Conservation (phyloP, 2,797 vertebrate species). For the Megaceryle alcyon region DNA sequence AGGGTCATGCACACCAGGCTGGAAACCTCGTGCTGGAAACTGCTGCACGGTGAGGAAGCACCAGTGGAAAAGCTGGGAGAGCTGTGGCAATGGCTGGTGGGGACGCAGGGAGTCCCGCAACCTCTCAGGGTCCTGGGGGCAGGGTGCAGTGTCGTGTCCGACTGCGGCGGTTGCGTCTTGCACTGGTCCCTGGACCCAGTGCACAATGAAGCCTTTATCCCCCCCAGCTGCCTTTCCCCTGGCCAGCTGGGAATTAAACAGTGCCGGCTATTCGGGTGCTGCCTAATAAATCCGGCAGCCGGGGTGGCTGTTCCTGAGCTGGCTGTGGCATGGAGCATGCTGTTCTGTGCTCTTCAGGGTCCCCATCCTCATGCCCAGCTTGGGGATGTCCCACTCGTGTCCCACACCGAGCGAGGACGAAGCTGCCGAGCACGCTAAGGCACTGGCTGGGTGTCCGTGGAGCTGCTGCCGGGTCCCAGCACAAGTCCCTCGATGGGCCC, state of each 20-base stretch:
- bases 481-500: neutral
- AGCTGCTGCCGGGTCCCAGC: neutral
- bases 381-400: rapidly evolving
- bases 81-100: neutral
- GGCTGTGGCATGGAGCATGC: rapidly evolving
- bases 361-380: neutral
- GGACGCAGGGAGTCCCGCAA: neutral
- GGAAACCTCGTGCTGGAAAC: neutral
- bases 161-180: neutral
- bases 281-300: neutral
- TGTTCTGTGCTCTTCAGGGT: rapidly evolving
- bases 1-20: neutral
- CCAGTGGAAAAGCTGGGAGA: neutral
- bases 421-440: neutral
- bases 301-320: neutral
- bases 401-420: rapidly evolving
- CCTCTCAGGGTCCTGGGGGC: neutral
- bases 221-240: neutral
- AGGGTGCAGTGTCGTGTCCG: neutral
- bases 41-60: neutral
- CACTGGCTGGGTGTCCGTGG: rapidly evolving
- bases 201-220: slow-evolving; percentile 55
- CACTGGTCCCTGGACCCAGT: neutral
- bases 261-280: slow-evolving; percentile 13
- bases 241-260: slow-evolving; percentile 42